phyloP scores from a whole-genome alignment of 2,113 vertebrate species.

The Telmatochromis brichardi region DNA sequence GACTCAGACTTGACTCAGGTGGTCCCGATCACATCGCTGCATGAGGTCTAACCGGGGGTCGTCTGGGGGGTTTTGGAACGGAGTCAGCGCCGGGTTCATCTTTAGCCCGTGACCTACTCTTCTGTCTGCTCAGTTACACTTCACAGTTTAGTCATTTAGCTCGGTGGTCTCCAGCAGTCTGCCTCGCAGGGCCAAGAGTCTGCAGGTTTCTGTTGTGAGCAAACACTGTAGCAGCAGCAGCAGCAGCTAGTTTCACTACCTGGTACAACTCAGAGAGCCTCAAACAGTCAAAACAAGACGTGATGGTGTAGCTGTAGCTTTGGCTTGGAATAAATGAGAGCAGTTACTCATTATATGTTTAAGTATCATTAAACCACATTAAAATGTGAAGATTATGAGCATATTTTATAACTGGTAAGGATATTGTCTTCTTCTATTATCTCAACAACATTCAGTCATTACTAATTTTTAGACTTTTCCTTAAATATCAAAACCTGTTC shows the following conservation, averaged over 20 bases:
- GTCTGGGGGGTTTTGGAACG: neutral
- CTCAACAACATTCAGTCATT: neutral
- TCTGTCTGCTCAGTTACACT: neutral
- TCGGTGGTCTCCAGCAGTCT: neutral
- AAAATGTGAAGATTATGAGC: neutral
- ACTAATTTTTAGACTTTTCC: neutral
- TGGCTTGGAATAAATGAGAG: neutral
- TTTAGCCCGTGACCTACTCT: neutral
- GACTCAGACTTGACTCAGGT: constrained; percentile 33
- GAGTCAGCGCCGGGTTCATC: neutral
- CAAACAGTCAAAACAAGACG: neutral
- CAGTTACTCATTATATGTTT: neutral
- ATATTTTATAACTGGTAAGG: neutral
- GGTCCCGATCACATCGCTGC: neutral
- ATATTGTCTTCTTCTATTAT: neutral
- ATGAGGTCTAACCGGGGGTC: neutral
- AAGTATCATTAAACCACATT: neutral
- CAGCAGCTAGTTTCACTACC: neutral
- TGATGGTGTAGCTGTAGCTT: neutral
- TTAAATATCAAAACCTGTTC: neutral
- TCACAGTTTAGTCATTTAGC: neutral
- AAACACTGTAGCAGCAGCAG: neutral
- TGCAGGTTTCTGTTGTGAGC: neutral
- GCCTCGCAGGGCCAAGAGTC: neutral
- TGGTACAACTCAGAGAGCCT: neutral